phyloP scores from a whole-genome alignment of 2,113 vertebrate species.

The Scophthalmus maximus region DNA sequence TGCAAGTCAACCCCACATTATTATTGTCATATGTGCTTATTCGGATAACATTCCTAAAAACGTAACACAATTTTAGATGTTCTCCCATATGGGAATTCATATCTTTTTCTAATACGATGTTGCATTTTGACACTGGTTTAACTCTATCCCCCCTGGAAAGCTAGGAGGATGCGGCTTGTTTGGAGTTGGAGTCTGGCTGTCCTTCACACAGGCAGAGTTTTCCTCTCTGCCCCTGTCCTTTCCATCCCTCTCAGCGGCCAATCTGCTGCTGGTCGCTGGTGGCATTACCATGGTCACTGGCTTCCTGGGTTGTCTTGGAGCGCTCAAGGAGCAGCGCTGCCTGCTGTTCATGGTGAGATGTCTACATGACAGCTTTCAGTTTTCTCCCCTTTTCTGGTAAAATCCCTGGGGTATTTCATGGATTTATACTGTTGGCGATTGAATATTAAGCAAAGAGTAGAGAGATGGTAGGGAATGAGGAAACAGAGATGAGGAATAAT shows the following conservation, averaged over 20 bases:
- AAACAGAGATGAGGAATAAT: too few species aligned
- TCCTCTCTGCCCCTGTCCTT: conserved; percentile 87
- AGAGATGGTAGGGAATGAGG: too few species aligned
- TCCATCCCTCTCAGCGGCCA: conserved; percentile 87
- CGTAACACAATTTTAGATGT: too few species aligned
- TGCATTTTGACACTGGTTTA: not conserved
- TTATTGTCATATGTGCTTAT: not conserved
- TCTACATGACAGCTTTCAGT: not conserved
- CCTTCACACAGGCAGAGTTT: conserved; percentile 87
- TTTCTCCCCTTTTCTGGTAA: not conserved
- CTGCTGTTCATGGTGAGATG: conserved; percentile 84
- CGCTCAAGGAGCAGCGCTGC: conserved; percentile 88
- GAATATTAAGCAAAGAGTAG: not conserved
- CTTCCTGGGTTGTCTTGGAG: conserved; percentile 89
- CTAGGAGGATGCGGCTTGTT: conserved; percentile 88
- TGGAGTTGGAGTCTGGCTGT: conserved; percentile 88
- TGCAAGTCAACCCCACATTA: not conserved
- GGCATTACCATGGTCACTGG: conserved; percentile 89
- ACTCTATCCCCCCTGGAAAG: conserved; percentile 58
- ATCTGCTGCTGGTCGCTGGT: conserved; percentile 85
- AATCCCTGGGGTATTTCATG: not conserved
- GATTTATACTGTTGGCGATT: too few species aligned
- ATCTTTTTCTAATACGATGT: too few species aligned
- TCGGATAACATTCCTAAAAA: too few species aligned
- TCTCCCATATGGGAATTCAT: too few species aligned